Evolutionary conservation across 1,140 invertebrate genomes (phyloP), one percentile per base, ranked within the genome.

Genomic region (Cotesia glomerata): DNA sequence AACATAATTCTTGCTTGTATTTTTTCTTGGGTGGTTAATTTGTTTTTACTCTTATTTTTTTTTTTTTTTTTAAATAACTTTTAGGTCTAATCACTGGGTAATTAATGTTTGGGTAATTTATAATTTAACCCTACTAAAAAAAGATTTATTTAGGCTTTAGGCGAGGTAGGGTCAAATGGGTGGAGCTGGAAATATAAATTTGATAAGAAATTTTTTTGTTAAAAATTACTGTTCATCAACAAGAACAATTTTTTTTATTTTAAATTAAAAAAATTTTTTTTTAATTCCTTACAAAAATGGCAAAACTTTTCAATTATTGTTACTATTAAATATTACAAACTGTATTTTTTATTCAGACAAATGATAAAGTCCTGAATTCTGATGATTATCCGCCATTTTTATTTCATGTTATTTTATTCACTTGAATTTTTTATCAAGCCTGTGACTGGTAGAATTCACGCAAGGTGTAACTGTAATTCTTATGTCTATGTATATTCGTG

Each of bases 81-180:
- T 67, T 68, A 61, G 67, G 71, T 72, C 64, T 72, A 72, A 72
- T 72, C 56, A 72, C 63, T 72, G 5, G 56, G 52, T 67, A 72
- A 72, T 72, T 72, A 72, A 72, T 72, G 64, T 8, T 51, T 39
- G 34, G 26, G 34, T 8, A 66, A 54, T 58, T 66, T 49, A 39
- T 35, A 56, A 49, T 65, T 36, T 54, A 14, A 54, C 16, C 52
- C 45, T 51, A 51, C 8, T 51, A 11, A 51, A 51, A n/a, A 8
- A 54, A 54, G 13, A 54, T 54, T 54, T 54, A 54, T 54, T 51
- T 51, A 51, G 45, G 45, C 26, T 26, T 26, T 26, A 26, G 26
- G 26, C 26, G 26, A 26, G 26, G 26, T 26, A 26, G 26, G 26
- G 26, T 26, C 26, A 26, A 26, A 26, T 26, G 26, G 26, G 26